Percentiles rank a stretch among this genome's conserved stretches.
phyloP scores from a whole-genome alignment of 1,140 invertebrate genomes.

The Ceratosolen solmsi region DNA sequence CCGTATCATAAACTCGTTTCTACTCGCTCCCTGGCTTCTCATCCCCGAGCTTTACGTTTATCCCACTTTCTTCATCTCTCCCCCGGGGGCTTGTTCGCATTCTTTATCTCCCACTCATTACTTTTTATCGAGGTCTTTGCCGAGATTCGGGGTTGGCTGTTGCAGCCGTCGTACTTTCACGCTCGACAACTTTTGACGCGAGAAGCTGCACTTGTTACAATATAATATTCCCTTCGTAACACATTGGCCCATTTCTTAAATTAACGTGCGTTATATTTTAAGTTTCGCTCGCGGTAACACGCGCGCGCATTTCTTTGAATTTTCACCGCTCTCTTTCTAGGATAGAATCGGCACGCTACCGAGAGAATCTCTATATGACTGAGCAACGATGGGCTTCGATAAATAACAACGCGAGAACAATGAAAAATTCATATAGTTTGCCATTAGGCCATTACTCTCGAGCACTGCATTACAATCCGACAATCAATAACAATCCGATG shows the following conservation, averaged over 20 bases:
- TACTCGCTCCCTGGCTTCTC: background rate
- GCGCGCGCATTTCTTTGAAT: background rate
- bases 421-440: no score
- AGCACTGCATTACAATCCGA: no score
- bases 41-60: background rate
- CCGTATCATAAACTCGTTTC: background rate
- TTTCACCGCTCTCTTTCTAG: background rate
- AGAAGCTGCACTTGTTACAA: background rate
- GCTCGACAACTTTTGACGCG: background rate
- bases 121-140: no score
- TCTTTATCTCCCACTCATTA: background rate
- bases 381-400: background rate
- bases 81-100: background rate
- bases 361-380: background rate
- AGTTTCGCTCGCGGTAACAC: background rate
- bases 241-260: constrained; percentile 32
- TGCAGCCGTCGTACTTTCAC: background rate
- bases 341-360: background rate
- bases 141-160: no score
- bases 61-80: no score
- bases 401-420: no score
- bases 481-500: no score
- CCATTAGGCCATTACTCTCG: no score
- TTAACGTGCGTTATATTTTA: background rate
- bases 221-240: constrained; percentile 4